Base-by-base conservation (phyloP, 30 jellyfish, hydroid and myxozoan species). In the Pseudorhiza aurosa region DNA sequence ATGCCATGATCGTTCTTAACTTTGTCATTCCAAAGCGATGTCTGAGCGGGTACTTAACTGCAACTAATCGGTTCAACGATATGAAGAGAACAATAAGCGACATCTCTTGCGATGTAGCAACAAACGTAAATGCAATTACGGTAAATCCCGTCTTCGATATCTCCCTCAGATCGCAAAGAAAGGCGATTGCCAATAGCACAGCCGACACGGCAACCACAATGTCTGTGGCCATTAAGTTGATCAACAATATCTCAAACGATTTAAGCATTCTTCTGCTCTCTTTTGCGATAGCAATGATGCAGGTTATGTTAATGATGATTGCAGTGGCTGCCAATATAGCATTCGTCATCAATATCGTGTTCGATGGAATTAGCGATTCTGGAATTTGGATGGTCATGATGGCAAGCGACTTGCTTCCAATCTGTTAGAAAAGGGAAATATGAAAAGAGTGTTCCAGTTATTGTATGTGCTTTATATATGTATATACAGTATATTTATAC, bases 1-100 rank as follows among this genome's bases (percentile, higher is more conserved):
- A 40, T 19, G 32, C 29, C 9, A 18, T 28, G 19, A 68, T 15
- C 0, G 87, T 74, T 56, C 39, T 74, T 32, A 12, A 28, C 19
- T 30, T 35, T 9, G 87, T 31, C 43, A 74, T 68, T 1, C 10
- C 21, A 28, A 27, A 29, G 28, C 87, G 87, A 74, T 74, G 87
- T 47, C 51, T 6, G 0, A 74, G 50, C 0, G 87, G 87, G 47
- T 74, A 74, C 63, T 74, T 74, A 3, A 74, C 87, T 10, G 87
- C 87, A 18, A 55, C 10, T 1, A 74, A 29, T 18, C 87, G 73
- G 25, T 74, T 68, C 2, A 74, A 19, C 0, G 87, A 55, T 3
- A 74, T 56, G 1, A 35, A 30, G 14, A 74, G 58, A 26, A 74
- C 69, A 26, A 74, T 29, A 32, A 56, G 22, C 19, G 65, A 12